A percentile compares a stretch with the other conserved stretches of the same genome.
phyloP scores from a whole-genome alignment of 2,888 invertebrate genomes.

The Lysandra bellargus region DNA sequence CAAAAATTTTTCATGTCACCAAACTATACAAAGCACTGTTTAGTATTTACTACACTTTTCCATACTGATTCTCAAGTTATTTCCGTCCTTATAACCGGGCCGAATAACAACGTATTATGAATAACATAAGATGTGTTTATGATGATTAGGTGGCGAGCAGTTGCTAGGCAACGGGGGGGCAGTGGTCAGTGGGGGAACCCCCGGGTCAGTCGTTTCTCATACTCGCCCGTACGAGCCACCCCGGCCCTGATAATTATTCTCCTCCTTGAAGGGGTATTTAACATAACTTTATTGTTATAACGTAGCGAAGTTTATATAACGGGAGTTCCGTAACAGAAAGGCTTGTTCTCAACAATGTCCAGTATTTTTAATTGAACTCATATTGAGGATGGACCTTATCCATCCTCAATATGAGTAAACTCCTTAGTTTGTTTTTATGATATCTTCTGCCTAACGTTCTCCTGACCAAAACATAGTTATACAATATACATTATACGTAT shows the following conservation, averaged over 20 bases:
- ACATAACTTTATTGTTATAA: slow-evolving; percentile 45
- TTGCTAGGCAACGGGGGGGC: slow-evolving; percentile 73
- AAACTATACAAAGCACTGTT: neutral
- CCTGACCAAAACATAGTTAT: no score
- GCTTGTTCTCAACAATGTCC: slow-evolving; percentile 26
- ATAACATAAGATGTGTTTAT: slow-evolving; percentile 64
- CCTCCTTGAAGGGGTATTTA: slow-evolving; percentile 69
- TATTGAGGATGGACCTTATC: no score
- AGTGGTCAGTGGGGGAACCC: slow-evolving; percentile 63
- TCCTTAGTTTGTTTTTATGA: no score
- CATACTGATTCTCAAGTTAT: neutral
- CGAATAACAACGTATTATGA: slow-evolving; percentile 8
- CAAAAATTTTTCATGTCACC: neutral
- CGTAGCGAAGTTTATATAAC: slow-evolving; percentile 27
- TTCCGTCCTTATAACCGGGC: neutral
- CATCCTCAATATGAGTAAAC: no score
- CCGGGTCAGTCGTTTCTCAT: slow-evolving; percentile 65
- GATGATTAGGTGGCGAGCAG: slow-evolving; percentile 74
- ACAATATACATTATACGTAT: no score
- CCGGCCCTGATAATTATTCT: slow-evolving; percentile 73
- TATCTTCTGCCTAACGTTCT: no score
- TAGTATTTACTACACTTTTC: neutral
- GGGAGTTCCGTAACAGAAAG: slow-evolving; percentile 24
- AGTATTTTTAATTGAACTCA: neutral
- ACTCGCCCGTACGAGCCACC: slow-evolving; percentile 58